These are phyloP conservation scores for Colossoma macropomum DNA, from an alignment of 2,113 vertebrate species.

Conservation along the genomic window DNA sequence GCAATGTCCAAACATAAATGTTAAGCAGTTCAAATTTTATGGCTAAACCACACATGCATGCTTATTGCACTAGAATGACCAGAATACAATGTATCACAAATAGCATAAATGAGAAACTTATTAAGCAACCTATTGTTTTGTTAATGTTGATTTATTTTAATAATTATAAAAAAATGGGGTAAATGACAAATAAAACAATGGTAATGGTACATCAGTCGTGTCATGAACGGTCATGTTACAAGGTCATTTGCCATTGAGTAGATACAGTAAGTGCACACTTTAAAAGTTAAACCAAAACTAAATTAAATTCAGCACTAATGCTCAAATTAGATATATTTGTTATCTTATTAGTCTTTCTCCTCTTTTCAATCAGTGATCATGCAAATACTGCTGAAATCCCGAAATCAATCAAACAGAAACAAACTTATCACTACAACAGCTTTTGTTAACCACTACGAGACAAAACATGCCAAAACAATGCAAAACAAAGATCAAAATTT, in stretches of 20 bases:
- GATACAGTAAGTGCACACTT: conserved; percentile 95
- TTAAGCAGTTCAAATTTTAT: not conserved
- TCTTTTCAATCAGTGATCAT: too few species aligned
- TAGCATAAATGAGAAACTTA: conserved; percentile 59
- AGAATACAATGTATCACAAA: not conserved
- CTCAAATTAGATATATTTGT: not conserved
- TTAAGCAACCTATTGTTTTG: too few species aligned
- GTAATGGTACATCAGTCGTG: conserved; percentile 88
- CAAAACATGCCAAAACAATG: too few species aligned
- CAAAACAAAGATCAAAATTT: too few species aligned
- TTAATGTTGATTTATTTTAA: conserved; percentile 76
- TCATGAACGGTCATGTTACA: conserved; percentile 87
- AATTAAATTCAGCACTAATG: conserved; percentile 56
- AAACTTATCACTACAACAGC: too few species aligned
- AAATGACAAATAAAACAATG: conserved; percentile 85
- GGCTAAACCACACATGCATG: not conserved
- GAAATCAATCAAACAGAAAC: too few species aligned
- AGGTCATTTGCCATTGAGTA: conserved; percentile 81
- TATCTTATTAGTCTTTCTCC: too few species aligned
- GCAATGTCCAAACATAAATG: conserved; percentile 46
- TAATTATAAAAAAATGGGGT: conserved; percentile 82
- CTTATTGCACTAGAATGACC: conserved; percentile 1
- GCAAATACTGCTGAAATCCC: too few species aligned
- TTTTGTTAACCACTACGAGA: too few species aligned
- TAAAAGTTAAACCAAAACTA: conserved; percentile 72